Conservation (phyloP, 2,113 vertebrate genomes). For the Synodontis membranacea region DNA sequence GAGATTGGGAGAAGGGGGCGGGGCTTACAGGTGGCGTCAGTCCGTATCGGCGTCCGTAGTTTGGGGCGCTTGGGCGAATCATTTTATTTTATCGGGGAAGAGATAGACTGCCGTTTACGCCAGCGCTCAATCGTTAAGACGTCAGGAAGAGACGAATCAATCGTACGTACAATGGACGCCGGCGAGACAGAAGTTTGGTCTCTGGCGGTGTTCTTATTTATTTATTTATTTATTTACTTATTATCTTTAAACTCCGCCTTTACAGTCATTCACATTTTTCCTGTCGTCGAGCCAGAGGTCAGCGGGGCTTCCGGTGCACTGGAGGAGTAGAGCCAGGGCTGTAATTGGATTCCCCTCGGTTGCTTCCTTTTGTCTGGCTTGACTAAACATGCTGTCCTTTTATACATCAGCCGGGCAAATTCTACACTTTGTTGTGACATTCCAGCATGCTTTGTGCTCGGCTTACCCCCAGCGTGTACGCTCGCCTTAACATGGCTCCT, state of each 20-base stretch:
- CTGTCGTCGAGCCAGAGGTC: conserved; percentile 28
- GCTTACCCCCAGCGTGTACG: background rate
- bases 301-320: conserved; percentile 13
- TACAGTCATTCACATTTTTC: background rate
- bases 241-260: background rate
- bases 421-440: conserved; percentile 34
- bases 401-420: conserved; percentile 24
- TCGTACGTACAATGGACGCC: too few relatives aligned
- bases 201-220: background rate
- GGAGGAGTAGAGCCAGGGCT: conserved; percentile 28
- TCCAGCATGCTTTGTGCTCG: conserved; percentile 2
- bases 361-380: conserved; percentile 52
- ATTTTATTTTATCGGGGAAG: background rate
- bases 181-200: background rate
- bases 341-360: conserved; percentile 41
- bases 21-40: background rate
- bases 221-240: background rate
- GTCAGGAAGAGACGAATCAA: too few relatives aligned
- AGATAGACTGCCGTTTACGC: background rate
- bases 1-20: background rate
- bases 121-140: background rate
- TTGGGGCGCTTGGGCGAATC: background rate
- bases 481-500: background rate
- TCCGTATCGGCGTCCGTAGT: background rate
- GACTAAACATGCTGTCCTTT: conserved; percentile 52